Conservation (phyloP, 2,888 invertebrate genomes). For the Bruchidius siliquastri region DNA sequence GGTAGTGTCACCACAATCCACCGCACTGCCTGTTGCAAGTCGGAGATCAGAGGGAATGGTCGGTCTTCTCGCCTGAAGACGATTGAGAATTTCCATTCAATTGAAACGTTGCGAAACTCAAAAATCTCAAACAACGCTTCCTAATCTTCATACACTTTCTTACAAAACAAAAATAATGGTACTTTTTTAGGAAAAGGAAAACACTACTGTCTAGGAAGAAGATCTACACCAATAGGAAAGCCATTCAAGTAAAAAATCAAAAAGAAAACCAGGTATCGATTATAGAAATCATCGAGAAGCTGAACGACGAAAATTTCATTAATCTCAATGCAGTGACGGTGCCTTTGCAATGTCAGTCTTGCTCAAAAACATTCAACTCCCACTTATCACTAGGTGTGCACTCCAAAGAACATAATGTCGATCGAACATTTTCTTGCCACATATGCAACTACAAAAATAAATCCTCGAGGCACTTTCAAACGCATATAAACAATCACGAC, state of each 20-base stretch:
- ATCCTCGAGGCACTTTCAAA: slow-evolving; percentile 17
- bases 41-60: too few relatives aligned
- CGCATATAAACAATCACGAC: slow-evolving; percentile 34
- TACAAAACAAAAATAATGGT: too few relatives aligned
- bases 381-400: slow-evolving; percentile 39
- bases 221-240: neutral
- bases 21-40: too few relatives aligned
- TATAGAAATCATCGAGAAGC: neutral
- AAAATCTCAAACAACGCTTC: too few relatives aligned
- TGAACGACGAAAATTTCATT: slow-evolving; percentile 13
- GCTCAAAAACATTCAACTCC: slow-evolving; percentile 50
- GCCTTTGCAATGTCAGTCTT: slow-evolving; percentile 52
- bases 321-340: slow-evolving; percentile 20
- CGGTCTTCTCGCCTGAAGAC: too few relatives aligned
- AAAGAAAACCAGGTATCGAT: neutral
- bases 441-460: slow-evolving; percentile 37
- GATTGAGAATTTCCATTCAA: too few relatives aligned
- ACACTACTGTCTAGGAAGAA: neutral
- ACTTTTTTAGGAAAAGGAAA: neutral
- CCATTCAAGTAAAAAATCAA: neutral
- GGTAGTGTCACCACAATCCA: too few relatives aligned
- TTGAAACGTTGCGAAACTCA: too few relatives aligned
- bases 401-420: slow-evolving; percentile 34
- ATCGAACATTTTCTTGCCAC: slow-evolving; percentile 37
- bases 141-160: too few relatives aligned